phyloP scores from a whole-genome alignment of 2,888 invertebrate species.

The Drosophila sordidula region DNA sequence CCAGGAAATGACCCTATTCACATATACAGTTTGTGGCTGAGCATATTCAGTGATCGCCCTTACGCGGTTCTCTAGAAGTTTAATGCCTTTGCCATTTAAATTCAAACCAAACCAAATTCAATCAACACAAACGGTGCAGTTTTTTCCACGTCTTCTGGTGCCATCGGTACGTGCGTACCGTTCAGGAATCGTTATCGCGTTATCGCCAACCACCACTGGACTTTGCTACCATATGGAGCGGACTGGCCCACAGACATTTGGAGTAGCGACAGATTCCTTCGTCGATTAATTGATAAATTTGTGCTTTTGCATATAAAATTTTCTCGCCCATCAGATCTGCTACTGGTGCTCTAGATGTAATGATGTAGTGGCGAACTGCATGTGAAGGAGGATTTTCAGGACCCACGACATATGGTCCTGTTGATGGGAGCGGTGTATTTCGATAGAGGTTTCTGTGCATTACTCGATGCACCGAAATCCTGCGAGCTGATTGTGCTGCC shows the following conservation, averaged over 20 bases:
- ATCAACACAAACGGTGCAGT: no score
- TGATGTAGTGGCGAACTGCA: not conserved
- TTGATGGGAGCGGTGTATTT: not conserved
- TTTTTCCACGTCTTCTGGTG: no score
- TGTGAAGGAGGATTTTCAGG: not conserved
- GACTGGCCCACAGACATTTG: conserved; percentile 82
- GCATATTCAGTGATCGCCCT: no score
- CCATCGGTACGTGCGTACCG: no score
- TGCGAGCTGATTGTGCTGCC: no score
- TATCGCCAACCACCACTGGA: conserved; percentile 64
- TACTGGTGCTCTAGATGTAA: not conserved
- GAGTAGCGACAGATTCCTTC: conserved; percentile 84
- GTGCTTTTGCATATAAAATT: not conserved
- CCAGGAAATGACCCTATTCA: no score
- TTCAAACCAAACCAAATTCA: no score
- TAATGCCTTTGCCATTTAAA: not conserved
- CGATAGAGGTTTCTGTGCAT: not conserved
- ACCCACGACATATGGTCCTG: not conserved
- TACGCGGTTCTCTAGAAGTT: no score
- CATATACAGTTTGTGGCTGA: no score
- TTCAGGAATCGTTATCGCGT: conserved; percentile 78
- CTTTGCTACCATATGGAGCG: conserved; percentile 76
- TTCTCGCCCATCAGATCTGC: not conserved
- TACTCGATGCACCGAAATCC: no score
- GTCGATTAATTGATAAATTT: conserved; percentile 36